Evolutionary conservation across 2,888 invertebrate species (phyloP).

Genomic region (Aproaerema taeniolella): DNA sequence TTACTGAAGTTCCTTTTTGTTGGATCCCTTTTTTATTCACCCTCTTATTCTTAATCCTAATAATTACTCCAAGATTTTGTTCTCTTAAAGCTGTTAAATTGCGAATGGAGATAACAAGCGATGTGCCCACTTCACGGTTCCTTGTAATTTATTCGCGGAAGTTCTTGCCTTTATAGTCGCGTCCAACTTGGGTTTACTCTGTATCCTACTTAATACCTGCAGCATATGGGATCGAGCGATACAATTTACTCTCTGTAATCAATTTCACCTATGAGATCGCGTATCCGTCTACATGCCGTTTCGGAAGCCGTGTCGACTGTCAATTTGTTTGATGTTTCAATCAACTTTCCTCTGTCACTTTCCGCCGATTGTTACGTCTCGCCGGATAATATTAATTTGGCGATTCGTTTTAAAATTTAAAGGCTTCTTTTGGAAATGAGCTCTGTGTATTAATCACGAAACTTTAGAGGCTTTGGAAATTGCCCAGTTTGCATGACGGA

Average conservation of each 20-base stretch:
- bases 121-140: conserved; percentile 40
- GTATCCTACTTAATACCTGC: conserved; percentile 44
- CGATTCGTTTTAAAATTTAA: neutral
- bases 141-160: conserved; percentile 59
- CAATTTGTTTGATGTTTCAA: conserved; percentile 8
- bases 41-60: conserved; percentile 31
- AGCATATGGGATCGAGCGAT: conserved; percentile 37
- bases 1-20: conserved; percentile 11
- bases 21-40: conserved; percentile 27
- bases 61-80: conserved; percentile 48
- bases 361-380: neutral
- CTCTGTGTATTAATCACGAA: conserved; percentile 7
- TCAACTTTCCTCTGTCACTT: conserved; percentile 8
- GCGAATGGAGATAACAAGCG: conserved; percentile 51
- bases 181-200: conserved; percentile 47
- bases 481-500: conserved; percentile 5
- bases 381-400: neutral
- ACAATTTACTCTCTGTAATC: conserved; percentile 38
- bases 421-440: conserved; percentile 1
- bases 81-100: conserved; percentile 46
- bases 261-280: conserved; percentile 23
- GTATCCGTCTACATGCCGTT: neutral
- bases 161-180: conserved; percentile 50
- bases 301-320: neutral
- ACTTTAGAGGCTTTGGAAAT: conserved; percentile 5